Percentiles rank a stretch among this genome's conserved stretches.
phyloP scores from a whole-genome alignment of 2,113 vertebrate genomes.

The Eurypyga helias region DNA sequence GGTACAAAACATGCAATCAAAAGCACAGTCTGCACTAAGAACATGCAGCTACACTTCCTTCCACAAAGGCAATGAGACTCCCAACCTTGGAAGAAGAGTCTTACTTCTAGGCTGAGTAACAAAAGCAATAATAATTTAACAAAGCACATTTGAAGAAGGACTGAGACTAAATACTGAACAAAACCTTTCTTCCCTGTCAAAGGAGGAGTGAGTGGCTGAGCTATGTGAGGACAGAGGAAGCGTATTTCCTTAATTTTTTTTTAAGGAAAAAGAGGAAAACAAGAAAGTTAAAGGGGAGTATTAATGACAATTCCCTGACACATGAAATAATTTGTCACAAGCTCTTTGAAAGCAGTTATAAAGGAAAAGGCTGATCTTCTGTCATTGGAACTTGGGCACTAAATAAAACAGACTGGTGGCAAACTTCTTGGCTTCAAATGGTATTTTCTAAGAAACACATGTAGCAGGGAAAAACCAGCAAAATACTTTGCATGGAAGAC shows the following conservation, averaged over 20 bases:
- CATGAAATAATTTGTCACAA: neutral
- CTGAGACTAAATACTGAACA: neutral
- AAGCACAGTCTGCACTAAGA: neutral
- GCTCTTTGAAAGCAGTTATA: neutral
- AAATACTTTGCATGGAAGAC: neutral
- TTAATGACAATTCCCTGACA: neutral
- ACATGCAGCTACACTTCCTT: neutral
- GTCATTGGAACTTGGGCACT: neutral
- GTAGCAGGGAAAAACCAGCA: neutral
- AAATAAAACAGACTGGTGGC: neutral
- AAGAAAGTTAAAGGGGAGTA: neutral
- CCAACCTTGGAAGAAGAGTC: neutral
- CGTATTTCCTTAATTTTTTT: neutral
- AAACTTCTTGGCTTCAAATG: neutral
- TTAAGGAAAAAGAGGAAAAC: neutral
- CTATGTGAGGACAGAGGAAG: neutral
- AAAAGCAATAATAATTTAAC: too few species aligned
- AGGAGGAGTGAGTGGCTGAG: neutral
- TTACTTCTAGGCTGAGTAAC: neutral
- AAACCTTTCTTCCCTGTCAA: neutral
- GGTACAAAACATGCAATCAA: neutral
- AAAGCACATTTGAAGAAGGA: neutral
- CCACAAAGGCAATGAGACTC: neutral
- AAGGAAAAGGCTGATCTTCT: neutral
- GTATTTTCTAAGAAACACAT: neutral